A percentile compares a stretch with the other conserved stretches of the same genome.
Evolutionary conservation across 2,888 invertebrate species (phyloP).

Genomic region (Tachina lurida): DNA sequence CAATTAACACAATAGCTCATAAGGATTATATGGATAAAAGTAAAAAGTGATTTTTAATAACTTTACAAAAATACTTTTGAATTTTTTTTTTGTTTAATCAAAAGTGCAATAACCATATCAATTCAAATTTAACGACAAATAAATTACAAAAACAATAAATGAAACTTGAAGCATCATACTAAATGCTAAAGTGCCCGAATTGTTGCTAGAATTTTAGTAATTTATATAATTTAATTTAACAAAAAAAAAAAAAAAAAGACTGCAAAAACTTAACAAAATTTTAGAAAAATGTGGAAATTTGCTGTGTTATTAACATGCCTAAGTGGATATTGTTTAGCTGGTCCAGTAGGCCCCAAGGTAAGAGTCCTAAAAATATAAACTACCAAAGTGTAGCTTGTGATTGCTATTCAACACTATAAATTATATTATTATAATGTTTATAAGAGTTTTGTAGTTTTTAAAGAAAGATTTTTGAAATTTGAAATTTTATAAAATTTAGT

Average conservation of each 20-base stretch:
- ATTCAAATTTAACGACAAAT: not conserved
- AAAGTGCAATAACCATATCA: constrained; percentile 35
- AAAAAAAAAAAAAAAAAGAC: constrained; percentile 25
- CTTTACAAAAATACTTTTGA: constrained; percentile 8
- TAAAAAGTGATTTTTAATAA: constrained; percentile 53
- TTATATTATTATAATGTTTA: too few relatives aligned
- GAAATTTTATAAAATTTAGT: too few relatives aligned
- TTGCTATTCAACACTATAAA: too few relatives aligned
- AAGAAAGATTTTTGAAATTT: too few relatives aligned
- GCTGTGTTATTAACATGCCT: constrained; percentile 77
- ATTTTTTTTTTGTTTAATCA: not conserved
- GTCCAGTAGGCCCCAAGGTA: constrained; percentile 80
- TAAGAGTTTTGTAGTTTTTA: too few relatives aligned
- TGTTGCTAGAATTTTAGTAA: constrained; percentile 44
- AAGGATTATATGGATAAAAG: constrained; percentile 65
- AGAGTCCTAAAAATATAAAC: constrained; percentile 61
- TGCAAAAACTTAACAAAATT: not conserved
- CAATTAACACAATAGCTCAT: constrained; percentile 62
- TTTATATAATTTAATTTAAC: constrained; percentile 27
- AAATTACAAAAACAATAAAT: constrained; percentile 40
- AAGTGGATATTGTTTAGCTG: constrained; percentile 78
- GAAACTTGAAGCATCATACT: not conserved
- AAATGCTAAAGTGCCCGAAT: constrained; percentile 71
- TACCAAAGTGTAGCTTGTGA: too few relatives aligned
- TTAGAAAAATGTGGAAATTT: constrained; percentile 77